Conservation (phyloP, 2,113 vertebrate genomes). For the Callaeas wilsoni region DNA sequence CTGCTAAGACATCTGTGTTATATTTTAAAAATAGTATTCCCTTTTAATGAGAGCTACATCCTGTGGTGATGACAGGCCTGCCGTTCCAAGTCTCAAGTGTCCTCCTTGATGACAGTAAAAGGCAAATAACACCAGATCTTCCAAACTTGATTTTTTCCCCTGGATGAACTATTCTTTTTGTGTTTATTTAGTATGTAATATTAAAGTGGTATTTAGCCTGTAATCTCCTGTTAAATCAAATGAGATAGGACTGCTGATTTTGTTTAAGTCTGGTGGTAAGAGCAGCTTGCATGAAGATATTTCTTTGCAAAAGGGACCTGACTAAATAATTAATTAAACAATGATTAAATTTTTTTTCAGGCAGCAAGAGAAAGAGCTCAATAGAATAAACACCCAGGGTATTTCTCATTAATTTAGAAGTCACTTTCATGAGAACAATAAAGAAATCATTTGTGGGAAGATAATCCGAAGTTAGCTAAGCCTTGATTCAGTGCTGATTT, state of each 20-base stretch:
- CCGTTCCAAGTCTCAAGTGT: not conserved
- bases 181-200: slow-evolving; percentile 23
- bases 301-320: not conserved
- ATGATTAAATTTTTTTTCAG: not conserved
- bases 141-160: not conserved
- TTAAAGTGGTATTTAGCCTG: slow-evolving; percentile 20
- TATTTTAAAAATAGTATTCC: slow-evolving; percentile 10
- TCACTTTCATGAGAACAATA: slow-evolving; percentile 37
- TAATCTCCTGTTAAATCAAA: slow-evolving; percentile 46
- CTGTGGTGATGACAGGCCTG: not conserved
- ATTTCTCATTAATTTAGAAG: slow-evolving; percentile 47
- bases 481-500: not conserved
- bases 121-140: not conserved
- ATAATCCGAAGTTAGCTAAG: not conserved
- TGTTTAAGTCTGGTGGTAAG: not conserved
- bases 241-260: not conserved
- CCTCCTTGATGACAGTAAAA: not conserved
- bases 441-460: slow-evolving; percentile 29
- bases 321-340: slow-evolving; percentile 50
- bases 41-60: slow-evolving; percentile 21
- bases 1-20: not conserved
- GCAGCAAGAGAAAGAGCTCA: not conserved
- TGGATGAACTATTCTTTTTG: not conserved
- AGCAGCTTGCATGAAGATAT: not conserved
- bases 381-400: slow-evolving; percentile 8